Evolutionary conservation across 2,797 vertebrate genomes (phyloP).

Genomic region (Leptoclinus maculatus): DNA sequence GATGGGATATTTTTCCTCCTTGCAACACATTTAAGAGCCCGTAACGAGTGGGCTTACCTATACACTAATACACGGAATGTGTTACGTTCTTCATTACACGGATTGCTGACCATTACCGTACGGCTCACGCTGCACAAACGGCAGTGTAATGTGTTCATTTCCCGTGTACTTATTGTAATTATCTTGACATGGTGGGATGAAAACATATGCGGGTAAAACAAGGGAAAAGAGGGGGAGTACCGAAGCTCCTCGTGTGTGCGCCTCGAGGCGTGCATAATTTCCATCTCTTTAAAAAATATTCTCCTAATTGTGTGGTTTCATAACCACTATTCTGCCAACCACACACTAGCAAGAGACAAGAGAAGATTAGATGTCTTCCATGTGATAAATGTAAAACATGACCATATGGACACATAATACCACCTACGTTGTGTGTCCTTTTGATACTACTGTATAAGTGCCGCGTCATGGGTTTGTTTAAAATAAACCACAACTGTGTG

Average conservation of each 20-base stretch:
- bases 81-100: slow-evolving; percentile 24
- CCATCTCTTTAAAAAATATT: slow-evolving; percentile 58
- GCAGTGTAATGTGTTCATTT: slow-evolving; percentile 23
- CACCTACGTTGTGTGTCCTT: neutral
- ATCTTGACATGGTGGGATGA: slow-evolving; percentile 52
- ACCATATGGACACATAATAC: slow-evolving; percentile 21
- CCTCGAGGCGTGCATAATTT: slow-evolving; percentile 65
- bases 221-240: slow-evolving; percentile 36
- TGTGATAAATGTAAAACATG: slow-evolving; percentile 10
- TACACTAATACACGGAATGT: neutral
- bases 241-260: slow-evolving; percentile 38
- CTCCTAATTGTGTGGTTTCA: slow-evolving; percentile 62
- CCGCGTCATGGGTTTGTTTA: neutral
- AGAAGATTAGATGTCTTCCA: slow-evolving; percentile 3
- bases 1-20: neutral
- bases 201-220: slow-evolving; percentile 46
- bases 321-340: slow-evolving; percentile 34
- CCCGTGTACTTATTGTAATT: slow-evolving; percentile 54
- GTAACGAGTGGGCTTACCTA: neutral
- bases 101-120: slow-evolving; percentile 27
- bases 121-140: slow-evolving; percentile 10
- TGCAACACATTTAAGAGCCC: neutral
- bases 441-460: neutral
- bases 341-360: slow-evolving; percentile 35
- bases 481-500: neutral